phyloP scores from a whole-genome alignment of 2,888 invertebrate species.

The Diarsia mendica region DNA sequence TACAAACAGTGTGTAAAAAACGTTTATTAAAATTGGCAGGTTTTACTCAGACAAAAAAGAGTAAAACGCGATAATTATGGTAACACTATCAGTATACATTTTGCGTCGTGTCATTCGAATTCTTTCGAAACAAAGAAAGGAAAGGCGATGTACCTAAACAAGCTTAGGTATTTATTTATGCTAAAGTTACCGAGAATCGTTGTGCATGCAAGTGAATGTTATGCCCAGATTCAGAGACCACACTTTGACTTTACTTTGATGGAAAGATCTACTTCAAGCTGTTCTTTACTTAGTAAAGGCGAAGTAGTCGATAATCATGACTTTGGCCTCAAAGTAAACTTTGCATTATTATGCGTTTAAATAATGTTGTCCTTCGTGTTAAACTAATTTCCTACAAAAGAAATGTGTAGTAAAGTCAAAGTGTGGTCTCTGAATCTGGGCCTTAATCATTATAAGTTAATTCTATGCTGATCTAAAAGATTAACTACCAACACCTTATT shows the following conservation, averaged over 20 bases:
- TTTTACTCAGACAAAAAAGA: background rate
- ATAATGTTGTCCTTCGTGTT: too few species aligned
- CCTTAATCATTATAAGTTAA: slow-evolving; percentile 3
- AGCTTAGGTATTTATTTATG: slow-evolving; percentile 18
- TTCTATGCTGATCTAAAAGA: slow-evolving; percentile 9
- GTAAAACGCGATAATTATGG: too few species aligned
- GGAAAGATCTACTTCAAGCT: too few species aligned
- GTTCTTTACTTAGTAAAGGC: too few species aligned
- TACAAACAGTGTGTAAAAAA: background rate
- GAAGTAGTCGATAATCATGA: too few species aligned
- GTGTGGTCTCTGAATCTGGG: too few species aligned
- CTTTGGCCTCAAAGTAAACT: too few species aligned
- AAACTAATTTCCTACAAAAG: too few species aligned
- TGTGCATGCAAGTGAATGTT: slow-evolving; percentile 22
- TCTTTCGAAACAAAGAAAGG: slow-evolving; percentile 50
- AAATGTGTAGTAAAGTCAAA: too few species aligned
- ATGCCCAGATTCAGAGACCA: too few species aligned
- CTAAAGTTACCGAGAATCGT: slow-evolving; percentile 19
- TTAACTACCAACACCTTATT: background rate
- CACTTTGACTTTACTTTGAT: too few species aligned
- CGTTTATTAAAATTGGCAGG: background rate
- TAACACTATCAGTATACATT: slow-evolving; percentile 19
- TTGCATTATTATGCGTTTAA: too few species aligned
- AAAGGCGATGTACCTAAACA: slow-evolving; percentile 40
- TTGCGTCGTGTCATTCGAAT: slow-evolving; percentile 27